Base-by-base conservation (phyloP, 2,888 invertebrate genomes). In the Strigamia transsilvanica region DNA sequence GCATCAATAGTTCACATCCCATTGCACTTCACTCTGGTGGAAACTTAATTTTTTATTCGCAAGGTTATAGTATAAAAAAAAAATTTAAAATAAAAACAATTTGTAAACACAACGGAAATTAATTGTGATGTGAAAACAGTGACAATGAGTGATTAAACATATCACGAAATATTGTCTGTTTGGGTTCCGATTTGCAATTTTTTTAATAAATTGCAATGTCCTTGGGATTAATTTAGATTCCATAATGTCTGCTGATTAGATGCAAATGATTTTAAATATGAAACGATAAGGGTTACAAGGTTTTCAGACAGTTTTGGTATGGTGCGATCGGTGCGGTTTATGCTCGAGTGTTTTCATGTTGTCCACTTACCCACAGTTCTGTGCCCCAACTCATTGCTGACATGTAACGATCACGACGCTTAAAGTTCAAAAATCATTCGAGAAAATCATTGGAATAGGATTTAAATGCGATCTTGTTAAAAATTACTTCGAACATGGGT, bases 321-420 rank as follows among this genome's bases (percentile, higher is more conserved):
- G 46, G 46, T 46, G 46, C 46, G 46, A 46, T 46, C 34, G 34
- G 46, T 46, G 46, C 46, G 12, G 12, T 46, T 46, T 46, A 10
- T 46, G 61, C 61, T 18, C 10, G 21, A 61, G 61, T 61, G 32
- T 32, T 38, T 27, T 78, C 32, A 78, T 38, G 34, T 78, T 78
- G 34, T 78, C n/a, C n/a, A 85, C 86, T 86, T 85, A 87, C 87
- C 87, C 87, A 87, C 83, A 87, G 85, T 84, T 87, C 87, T 51
- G 85, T 85, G 85, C 87, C 86, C 87, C 87, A 87, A 84, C 85
- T 86, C 86, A 86, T 86, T 61, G 61, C 61, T 61, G 61, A 61
- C 61, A 61, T 61, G 61, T 61, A n/a, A 61, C 18, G 61, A 61
- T 61, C 23, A 2, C 61, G 61, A 23, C 23, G 23, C 23, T 61